Percentiles rank a stretch among this genome's conserved stretches.
These are phyloP conservation scores for Athalia circularis DNA, from an alignment of 2,888 invertebrate species.

Conservation along the genomic window DNA sequence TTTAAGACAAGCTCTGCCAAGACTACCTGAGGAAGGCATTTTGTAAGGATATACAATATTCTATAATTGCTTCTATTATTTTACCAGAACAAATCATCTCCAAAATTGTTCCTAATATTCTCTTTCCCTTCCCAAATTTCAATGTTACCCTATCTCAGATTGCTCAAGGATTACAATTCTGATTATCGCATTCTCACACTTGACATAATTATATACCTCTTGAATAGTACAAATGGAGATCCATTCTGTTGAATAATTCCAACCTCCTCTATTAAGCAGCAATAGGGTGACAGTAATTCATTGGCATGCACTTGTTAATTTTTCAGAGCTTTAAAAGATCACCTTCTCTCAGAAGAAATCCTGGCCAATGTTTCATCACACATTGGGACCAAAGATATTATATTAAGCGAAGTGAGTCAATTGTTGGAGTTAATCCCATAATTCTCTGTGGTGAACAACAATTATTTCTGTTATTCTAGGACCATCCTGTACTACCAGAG, in stretches of 20 bases:
- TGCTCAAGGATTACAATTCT: too few species aligned
- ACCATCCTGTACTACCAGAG: conserved; percentile 81
- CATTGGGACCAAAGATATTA: conserved; percentile 89
- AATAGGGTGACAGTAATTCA: neutral
- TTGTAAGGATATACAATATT: conserved; percentile 68
- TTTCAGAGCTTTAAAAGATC: conserved; percentile 78
- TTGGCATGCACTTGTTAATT: conserved; percentile 4
- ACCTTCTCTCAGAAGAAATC: conserved; percentile 81
- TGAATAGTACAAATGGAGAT: too few species aligned
- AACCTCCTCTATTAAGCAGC: neutral
- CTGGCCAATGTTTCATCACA: conserved; percentile 83
- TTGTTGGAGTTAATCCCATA: neutral
- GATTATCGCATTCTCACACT: too few species aligned
- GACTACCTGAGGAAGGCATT: conserved; percentile 86
- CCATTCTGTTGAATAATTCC: too few species aligned
- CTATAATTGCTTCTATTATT: too few species aligned
- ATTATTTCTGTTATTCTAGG: conserved; percentile 75
- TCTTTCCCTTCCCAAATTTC: too few species aligned
- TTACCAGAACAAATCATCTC: too few species aligned
- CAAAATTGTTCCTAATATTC: too few species aligned
- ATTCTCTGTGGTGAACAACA: neutral
- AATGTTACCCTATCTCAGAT: too few species aligned
- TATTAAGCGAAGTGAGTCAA: conserved; percentile 83
- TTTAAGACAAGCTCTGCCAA: conserved; percentile 82
- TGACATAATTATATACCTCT: too few species aligned